Evolutionary conservation across 2,113 vertebrate species (phyloP).

Genomic region (Charadrius vociferus): DNA sequence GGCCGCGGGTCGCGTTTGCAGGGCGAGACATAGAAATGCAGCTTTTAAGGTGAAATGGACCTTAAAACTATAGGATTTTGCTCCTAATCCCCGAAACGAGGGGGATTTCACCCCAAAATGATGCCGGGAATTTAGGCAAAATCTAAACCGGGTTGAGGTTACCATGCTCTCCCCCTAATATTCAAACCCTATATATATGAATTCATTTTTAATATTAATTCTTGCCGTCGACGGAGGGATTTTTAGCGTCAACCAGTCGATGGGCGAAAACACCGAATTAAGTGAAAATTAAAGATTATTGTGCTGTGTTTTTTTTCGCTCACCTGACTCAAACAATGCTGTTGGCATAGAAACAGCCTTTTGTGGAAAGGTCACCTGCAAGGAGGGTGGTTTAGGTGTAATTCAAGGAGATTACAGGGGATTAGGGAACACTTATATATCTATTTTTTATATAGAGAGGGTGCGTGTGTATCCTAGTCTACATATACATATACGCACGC

Average conservation of each 20-base stretch:
- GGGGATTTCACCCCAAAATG: not conserved
- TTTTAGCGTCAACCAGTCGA: not conserved
- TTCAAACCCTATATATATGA: not conserved
- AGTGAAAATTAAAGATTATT: constrained; percentile 71
- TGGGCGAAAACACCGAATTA: constrained; percentile 45
- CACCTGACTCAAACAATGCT: constrained; percentile 76
- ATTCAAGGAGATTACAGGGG: constrained; percentile 82
- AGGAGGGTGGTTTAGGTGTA: constrained; percentile 81
- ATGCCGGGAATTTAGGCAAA: not conserved
- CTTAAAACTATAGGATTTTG: not conserved
- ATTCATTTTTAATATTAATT: not conserved
- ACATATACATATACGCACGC: not conserved
- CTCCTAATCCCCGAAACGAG: accelerated
- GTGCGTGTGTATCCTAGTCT: accelerated
- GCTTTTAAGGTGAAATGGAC: not conserved
- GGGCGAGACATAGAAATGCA: not conserved
- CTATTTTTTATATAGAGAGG: not conserved
- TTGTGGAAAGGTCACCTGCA: constrained; percentile 81
- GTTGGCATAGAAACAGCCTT: constrained; percentile 85
- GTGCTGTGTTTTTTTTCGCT: constrained; percentile 57
- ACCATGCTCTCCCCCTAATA: accelerated
- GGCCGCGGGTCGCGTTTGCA: accelerated
- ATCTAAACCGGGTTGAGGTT: not conserved
- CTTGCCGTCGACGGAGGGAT: accelerated
- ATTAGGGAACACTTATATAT: constrained; percentile 57